phyloP scores from a whole-genome alignment of 2,113 vertebrate genomes.

The Myotis lucifugus region DNA sequence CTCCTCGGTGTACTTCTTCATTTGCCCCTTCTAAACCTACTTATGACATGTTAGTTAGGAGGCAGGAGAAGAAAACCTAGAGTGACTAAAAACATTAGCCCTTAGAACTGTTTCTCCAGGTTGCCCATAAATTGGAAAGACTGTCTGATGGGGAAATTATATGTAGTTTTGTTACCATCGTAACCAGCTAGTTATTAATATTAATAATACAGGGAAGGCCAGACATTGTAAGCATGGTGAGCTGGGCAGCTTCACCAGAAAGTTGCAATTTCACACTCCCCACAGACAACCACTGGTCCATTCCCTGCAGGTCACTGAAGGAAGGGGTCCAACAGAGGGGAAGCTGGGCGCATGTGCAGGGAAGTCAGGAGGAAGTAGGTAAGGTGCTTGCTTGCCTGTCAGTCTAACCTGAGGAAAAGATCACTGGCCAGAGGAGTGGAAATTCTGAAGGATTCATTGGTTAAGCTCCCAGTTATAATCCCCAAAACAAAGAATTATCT shows the following conservation, averaged over 20 bases:
- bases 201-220: not conserved
- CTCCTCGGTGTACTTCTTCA: accelerated
- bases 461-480: not conserved
- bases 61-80: not conserved
- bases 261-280: not conserved
- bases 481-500: not conserved
- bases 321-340: not conserved
- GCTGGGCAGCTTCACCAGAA: not conserved
- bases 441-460: not conserved
- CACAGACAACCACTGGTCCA: not conserved
- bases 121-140: not conserved
- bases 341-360: not conserved
- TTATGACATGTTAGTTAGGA: not conserved
- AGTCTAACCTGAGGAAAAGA: not conserved
- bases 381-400: not conserved
- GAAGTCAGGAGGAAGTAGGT: not conserved
- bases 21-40: not conserved
- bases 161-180: not conserved
- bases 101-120: not conserved
- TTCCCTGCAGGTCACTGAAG: not conserved
- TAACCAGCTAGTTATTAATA: not conserved
- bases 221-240: not conserved
- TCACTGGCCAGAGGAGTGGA: not conserved
- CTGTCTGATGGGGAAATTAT: not conserved
- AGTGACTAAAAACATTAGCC: not conserved